Percentiles rank a stretch among this genome's conserved stretches.
Conservation (phyloP, 2,113 vertebrate genomes). For the Chrysemys picta region DNA sequence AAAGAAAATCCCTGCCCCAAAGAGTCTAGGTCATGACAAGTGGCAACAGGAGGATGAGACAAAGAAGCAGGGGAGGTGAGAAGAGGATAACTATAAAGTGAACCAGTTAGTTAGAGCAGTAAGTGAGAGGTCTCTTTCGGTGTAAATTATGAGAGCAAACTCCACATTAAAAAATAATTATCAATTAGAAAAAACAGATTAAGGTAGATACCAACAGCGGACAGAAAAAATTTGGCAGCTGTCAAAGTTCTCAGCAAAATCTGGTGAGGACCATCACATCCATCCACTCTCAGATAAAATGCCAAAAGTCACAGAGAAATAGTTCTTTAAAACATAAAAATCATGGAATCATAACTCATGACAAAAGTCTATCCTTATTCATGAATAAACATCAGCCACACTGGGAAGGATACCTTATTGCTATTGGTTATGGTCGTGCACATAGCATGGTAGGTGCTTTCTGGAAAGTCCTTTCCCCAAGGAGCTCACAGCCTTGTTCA, state of each 20-base stretch:
- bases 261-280: neutral
- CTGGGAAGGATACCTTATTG: neutral
- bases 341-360: neutral
- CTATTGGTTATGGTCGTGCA: slow-evolving; percentile 24
- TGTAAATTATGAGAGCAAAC: neutral
- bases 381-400: neutral
- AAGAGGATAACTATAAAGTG: neutral
- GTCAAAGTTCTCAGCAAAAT: neutral
- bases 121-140: neutral
- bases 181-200: neutral
- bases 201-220: neutral
- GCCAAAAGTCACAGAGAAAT: neutral
- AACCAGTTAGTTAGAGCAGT: neutral
- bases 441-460: neutral
- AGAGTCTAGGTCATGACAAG: neutral
- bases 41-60: neutral
- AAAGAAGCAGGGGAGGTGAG: neutral
- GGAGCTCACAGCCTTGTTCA: neutral
- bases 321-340: neutral
- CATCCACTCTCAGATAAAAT: neutral
- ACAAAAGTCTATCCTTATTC: neutral
- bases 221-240: neutral
- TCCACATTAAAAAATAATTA: neutral
- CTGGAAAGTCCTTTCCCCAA: neutral
- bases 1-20: neutral